phyloP scores from a whole-genome alignment of 2,888 invertebrate species.

The Cephus runcator region DNA sequence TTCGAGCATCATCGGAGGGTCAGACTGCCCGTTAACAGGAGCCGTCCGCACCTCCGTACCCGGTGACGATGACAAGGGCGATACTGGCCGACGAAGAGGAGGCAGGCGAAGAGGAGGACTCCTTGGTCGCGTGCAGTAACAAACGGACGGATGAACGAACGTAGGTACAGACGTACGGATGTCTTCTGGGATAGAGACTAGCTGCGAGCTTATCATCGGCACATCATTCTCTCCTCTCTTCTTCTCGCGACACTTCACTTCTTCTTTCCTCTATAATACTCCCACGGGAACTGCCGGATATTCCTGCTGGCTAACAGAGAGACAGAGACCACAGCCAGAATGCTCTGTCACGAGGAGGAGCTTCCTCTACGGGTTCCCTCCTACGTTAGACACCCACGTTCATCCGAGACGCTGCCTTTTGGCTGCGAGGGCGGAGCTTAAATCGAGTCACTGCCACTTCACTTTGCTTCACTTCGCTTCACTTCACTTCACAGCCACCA shows the following conservation, averaged over 20 bases:
- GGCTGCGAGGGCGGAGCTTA: constrained; percentile 18
- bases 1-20: constrained; percentile 29
- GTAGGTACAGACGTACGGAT: constrained; percentile 39
- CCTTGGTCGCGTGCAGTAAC: neutral
- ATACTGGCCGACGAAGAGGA: constrained; percentile 18
- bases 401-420: constrained; percentile 4
- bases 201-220: constrained; percentile 58
- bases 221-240: constrained; percentile 49
- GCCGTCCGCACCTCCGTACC: constrained; percentile 50
- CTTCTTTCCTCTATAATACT: constrained; percentile 17
- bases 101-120: constrained; percentile 5
- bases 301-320: neutral
- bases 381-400: constrained; percentile 56
- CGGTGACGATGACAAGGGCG: constrained; percentile 46
- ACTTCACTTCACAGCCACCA: constrained; percentile 3
- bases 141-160: constrained; percentile 24
- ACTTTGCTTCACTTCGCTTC: neutral
- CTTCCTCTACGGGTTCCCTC: constrained; percentile 46
- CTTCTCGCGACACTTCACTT: constrained; percentile 12
- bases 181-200: constrained; percentile 52
- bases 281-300: constrained; percentile 5
- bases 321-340: neutral
- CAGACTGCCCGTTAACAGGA: constrained; percentile 45
- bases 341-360: neutral
- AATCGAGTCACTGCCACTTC: neutral